Base-by-base conservation (phyloP, 2,888 invertebrate species). In the Phytoseiulus persimilis region DNA sequence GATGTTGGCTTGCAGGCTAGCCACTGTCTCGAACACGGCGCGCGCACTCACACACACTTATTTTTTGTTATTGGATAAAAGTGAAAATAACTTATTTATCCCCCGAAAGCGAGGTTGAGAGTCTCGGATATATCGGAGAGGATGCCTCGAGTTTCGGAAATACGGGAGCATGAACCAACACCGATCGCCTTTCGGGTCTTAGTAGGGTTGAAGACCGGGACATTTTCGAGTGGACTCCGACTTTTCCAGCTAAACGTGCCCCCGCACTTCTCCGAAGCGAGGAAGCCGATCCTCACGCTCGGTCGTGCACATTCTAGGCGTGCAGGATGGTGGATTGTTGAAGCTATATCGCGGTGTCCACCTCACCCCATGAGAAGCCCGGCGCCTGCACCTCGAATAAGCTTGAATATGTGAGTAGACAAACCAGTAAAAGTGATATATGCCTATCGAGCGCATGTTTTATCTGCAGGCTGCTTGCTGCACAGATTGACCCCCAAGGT, bases 31-130 rank as follows among this genome's bases (percentile, higher is more conserved):
- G 65, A 11, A 46, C 46, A 46, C 46, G 9, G 46, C 6, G 46
- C n/a, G 46, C 6, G 46, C 14, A 11, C 65, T 14, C 65, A 65
- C 18, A 65, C 65, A 65, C 65, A 65, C 65, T 65, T 65, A 14
- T 65, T 65, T 65, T 65, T 65, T 65, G 65, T 87, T 87, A 87
- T 87, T 87, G 32, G 87, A 87, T 87, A 87, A 87, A 87, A 87
- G 87, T 87, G 87, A 87, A 87, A 87, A 87, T 87, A 45, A 87
- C 39, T 87, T 87, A 87, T 87, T 87, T 32, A 87, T 87, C 87
- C n/a, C 45, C 39, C 33, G 33, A 45, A 87, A 45, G 87, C 87
- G n/a, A 23, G 45, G 23, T 23, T 28, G 65, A 65, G 23, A 6
- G 65, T 23, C 1, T 23, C 65, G 65, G 28, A 23, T 11, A 23